Conservation (phyloP, 2,113 vertebrate genomes). For the Tachycineta bicolor region DNA sequence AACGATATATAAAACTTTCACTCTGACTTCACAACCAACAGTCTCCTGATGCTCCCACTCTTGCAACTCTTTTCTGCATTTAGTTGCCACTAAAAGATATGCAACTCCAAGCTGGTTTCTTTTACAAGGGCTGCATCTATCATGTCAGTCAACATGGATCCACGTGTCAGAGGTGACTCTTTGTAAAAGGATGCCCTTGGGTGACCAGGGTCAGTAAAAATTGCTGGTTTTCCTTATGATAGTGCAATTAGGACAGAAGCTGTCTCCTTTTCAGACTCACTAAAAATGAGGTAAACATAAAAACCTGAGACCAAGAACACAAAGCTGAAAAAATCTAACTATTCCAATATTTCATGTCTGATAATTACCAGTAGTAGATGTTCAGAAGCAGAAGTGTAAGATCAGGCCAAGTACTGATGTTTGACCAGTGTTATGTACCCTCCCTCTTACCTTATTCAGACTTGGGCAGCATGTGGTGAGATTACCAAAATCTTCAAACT, state of each 20-base stretch:
- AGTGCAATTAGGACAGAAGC: not conserved
- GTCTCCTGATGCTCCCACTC: not conserved
- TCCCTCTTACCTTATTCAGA: not conserved
- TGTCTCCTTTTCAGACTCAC: not conserved
- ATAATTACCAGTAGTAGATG: not conserved
- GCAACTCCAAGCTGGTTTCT: not conserved
- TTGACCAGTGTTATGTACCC: not conserved
- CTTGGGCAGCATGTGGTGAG: not conserved
- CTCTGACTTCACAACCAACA: not conserved
- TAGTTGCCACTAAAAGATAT: not conserved
- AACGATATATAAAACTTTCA: constrained; percentile 9
- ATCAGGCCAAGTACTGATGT: not conserved
- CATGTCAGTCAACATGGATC: not conserved
- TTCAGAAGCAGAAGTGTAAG: not conserved
- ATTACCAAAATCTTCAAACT: not conserved
- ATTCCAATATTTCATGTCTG: not conserved
- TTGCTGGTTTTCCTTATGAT: not conserved
- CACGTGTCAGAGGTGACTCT: not conserved
- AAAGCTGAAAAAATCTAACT: not conserved
- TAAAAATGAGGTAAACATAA: not conserved
- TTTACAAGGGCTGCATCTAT: not conserved
- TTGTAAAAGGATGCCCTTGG: not conserved
- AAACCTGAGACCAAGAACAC: not conserved
- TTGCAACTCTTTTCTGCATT: not conserved
- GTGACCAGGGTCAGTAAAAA: not conserved